Evolutionary conservation across 2,888 invertebrate species (phyloP), one percentile per base, ranked within the genome.

Genomic region (Apodemia zela): DNA sequence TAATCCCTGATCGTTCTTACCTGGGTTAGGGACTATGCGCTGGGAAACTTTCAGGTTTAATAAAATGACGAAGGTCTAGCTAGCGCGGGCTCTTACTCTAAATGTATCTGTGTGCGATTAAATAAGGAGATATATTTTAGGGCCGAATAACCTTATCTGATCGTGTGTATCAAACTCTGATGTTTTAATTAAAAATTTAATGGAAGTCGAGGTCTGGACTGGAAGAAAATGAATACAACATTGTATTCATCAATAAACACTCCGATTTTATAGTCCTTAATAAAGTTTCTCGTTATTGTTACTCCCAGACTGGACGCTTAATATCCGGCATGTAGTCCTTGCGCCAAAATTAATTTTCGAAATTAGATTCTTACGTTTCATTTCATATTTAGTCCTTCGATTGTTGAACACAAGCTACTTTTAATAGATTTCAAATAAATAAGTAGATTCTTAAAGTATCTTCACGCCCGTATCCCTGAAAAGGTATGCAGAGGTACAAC

Each of bases 211-310:
- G 13, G 21, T 21, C 29, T 54, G 4, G 29, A 54, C 2, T 15
- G 21, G 25, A 15, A 25, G 15, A 25, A 54, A 54, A 54, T 54
- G 5, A 15, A 54, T 54, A 54, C 54, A 54, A 54, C 54, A 29
- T 54, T 54, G 54, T 54, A 29, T 25, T 29, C 15, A 54, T 54
- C 25, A 54, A 54, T 54, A 54, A 54, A 54, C 21, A 21, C 5
- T 54, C 7, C 15, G 15, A 54, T 54, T 54, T 54, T 54, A 54
- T 54, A 25, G 54, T 54, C 54, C 29, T 29, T 29, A 21, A 54
- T 54, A 54, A 54, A 54, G 25, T 54, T 29, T 3, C 15, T 25
- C 25, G 25, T 51, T 51, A 21, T 54, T 54, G 54, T 54, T 6
- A 25, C 54, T 15, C 54, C 4, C 18, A 54, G 21, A 13, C 54